Evolutionary conservation across 2,113 vertebrate genomes (phyloP).

Genomic region (Rousettus leschenaultii): DNA sequence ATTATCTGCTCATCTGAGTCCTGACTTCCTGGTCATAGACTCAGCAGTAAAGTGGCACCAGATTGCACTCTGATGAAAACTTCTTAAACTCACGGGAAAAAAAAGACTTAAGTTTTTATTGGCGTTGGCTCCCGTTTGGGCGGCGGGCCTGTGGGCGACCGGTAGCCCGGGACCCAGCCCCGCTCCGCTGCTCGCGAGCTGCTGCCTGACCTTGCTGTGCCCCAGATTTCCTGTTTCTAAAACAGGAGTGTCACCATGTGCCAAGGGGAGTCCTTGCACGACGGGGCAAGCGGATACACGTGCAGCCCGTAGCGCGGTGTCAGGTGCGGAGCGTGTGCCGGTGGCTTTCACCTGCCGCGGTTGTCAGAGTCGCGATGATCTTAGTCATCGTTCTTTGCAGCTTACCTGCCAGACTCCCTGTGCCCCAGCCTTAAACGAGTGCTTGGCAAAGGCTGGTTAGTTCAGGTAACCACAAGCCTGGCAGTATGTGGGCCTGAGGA

Average conservation of each 20-base stretch:
- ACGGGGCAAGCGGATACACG: rapidly evolving
- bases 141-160: background rate
- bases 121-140: rapidly evolving
- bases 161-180: rapidly evolving
- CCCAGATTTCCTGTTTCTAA: rapidly evolving
- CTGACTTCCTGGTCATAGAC: no score
- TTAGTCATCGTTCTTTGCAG: rapidly evolving
- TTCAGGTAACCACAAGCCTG: background rate
- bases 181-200: rapidly evolving
- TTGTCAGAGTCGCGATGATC: no score
- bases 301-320: rapidly evolving
- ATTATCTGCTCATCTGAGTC: rapidly evolving
- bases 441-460: rapidly evolving
- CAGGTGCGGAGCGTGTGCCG: rapidly evolving
- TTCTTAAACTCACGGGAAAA: background rate
- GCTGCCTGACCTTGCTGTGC: rapidly evolving
- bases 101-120: rapidly evolving
- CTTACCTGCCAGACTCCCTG: rapidly evolving
- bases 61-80: background rate
- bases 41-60: no score
- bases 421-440: rapidly evolving
- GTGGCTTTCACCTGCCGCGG: no score
- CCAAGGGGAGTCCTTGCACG: no score
- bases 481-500: background rate
- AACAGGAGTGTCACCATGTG: no score